These are phyloP conservation scores for Choloepus hoffmanni DNA, from an alignment of 2,113 vertebrate species.

Conservation along the genomic window DNA sequence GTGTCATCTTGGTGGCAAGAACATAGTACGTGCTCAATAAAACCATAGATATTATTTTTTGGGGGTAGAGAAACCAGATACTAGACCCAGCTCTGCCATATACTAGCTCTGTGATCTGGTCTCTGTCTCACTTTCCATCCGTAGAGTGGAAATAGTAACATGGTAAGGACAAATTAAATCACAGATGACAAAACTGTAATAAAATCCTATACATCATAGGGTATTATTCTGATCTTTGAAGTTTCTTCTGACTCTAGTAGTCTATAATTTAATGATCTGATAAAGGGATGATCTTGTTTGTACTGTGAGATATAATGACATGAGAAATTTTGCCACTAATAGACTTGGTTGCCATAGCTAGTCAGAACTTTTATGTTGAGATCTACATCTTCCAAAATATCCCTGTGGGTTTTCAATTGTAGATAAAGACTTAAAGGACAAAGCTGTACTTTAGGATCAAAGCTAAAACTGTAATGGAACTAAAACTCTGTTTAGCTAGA, in stretches of 20 bases:
- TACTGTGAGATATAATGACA: background rate
- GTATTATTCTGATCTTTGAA: background rate
- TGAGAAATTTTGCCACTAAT: background rate
- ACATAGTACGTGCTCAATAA: background rate
- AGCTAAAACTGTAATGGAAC: background rate
- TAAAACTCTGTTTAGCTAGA: background rate
- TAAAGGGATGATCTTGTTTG: background rate
- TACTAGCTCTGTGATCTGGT: background rate
- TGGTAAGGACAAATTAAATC: background rate
- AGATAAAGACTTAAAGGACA: background rate
- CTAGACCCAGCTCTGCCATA: background rate
- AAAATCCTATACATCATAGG: no score
- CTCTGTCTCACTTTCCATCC: background rate
- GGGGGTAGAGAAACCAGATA: background rate
- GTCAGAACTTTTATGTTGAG: background rate
- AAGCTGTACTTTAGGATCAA: background rate
- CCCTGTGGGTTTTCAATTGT: background rate
- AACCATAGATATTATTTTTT: background rate
- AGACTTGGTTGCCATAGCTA: background rate
- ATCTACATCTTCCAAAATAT: background rate
- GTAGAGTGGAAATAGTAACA: background rate
- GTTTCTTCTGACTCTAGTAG: background rate
- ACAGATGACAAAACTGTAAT: background rate
- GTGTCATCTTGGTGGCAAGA: background rate
- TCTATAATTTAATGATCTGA: background rate